These are phyloP conservation scores for Hyles lineata DNA, from an alignment of 2,888 invertebrate species.

Conservation along the genomic window DNA sequence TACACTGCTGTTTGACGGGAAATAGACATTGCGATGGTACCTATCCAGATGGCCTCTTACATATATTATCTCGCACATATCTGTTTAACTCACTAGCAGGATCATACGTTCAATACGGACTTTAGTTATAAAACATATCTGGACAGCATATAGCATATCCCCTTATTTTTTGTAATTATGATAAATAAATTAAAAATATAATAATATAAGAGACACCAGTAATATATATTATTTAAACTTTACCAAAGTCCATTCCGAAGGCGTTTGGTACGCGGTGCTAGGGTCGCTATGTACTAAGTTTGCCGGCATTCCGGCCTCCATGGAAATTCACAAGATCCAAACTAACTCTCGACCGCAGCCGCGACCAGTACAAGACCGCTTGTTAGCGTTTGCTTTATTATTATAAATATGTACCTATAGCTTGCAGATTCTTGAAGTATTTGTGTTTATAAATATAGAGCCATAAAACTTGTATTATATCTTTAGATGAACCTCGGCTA, in stretches of 20 bases:
- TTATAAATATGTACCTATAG: neutral
- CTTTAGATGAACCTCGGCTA: too few species aligned
- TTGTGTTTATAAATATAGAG: neutral
- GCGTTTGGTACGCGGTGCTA: slow-evolving; percentile 39
- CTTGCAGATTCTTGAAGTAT: slow-evolving; percentile 3
- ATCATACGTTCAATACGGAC: too few species aligned
- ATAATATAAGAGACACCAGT: too few species aligned
- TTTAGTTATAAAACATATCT: too few species aligned
- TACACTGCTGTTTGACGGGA: too few species aligned
- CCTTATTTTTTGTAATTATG: too few species aligned
- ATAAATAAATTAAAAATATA: too few species aligned
- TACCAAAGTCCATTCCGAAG: slow-evolving; percentile 11
- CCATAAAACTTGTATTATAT: neutral
- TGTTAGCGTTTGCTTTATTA: slow-evolving; percentile 38
- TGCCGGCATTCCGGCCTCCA: slow-evolving; percentile 39
- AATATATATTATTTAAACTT: neutral
- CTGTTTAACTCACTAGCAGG: too few species aligned
- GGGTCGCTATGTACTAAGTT: slow-evolving; percentile 65
- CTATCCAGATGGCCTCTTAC: too few species aligned
- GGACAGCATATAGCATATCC: too few species aligned
- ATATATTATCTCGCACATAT: too few species aligned
- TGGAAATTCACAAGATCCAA: slow-evolving; percentile 52
- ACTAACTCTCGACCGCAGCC: slow-evolving; percentile 43
- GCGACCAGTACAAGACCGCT: slow-evolving; percentile 37
- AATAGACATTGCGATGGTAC: too few species aligned